Conservation (phyloP, 2,113 vertebrate species). For the Astur gentilis region DNA sequence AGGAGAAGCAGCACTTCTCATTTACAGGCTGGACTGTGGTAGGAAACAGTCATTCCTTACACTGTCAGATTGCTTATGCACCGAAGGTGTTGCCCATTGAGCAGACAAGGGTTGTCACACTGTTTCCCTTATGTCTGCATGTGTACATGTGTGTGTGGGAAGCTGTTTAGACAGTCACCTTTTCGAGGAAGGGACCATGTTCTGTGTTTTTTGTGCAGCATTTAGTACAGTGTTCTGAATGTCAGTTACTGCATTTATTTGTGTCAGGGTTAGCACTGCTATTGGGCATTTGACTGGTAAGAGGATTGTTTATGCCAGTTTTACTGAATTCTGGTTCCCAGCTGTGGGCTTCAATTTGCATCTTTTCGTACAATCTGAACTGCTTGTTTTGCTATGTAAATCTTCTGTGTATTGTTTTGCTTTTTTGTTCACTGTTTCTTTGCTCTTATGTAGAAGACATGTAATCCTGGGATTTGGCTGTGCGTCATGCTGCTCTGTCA, state of each 20-base stretch:
- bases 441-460: neutral
- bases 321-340: neutral
- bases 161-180: neutral
- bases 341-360: neutral
- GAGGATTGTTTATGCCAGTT: neutral
- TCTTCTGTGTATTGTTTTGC: neutral
- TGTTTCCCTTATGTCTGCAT: neutral
- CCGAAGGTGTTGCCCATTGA: neutral
- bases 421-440: neutral
- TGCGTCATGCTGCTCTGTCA: neutral
- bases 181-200: neutral
- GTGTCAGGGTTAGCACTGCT: neutral
- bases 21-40: neutral
- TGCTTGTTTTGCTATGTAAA: neutral
- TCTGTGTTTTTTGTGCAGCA: neutral
- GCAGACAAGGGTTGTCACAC: neutral
- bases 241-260: neutral
- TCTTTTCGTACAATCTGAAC: neutral
- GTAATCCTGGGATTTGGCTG: neutral
- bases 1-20: neutral
- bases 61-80: neutral
- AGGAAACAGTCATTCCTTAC: neutral
- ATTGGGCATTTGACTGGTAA: neutral
- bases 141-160: accelerated
- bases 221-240: neutral